Evolutionary conservation across 2,113 vertebrate genomes (phyloP).

Genomic region (Rhineura floridana): DNA sequence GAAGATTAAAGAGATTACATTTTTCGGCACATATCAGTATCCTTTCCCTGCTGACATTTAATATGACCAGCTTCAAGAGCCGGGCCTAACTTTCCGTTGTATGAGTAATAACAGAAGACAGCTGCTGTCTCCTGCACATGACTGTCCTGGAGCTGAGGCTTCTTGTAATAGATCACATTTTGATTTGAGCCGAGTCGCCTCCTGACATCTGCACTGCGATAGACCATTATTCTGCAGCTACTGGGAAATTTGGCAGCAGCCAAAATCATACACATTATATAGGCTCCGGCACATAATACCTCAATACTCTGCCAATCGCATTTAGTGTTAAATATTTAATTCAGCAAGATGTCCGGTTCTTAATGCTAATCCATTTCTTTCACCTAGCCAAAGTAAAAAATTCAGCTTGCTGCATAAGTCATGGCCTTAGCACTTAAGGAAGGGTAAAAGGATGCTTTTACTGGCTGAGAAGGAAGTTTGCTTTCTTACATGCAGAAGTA

Average conservation of each 20-base stretch:
- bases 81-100: not conserved
- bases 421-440: constrained; percentile 21
- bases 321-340: constrained; percentile 22
- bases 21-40: constrained; percentile 1
- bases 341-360: not conserved
- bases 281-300: not conserved
- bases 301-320: not conserved
- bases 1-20: constrained; percentile 13
- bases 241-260: not conserved
- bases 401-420: not conserved
- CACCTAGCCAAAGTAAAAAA: not conserved
- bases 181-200: not conserved
- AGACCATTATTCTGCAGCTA: not conserved
- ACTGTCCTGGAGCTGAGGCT: not conserved
- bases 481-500: not conserved
- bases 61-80: constrained; percentile 4
- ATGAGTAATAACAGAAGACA: not conserved
- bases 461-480: not conserved
- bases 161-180: not conserved
- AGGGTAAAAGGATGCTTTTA: constrained; percentile 9
- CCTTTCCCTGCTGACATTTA: constrained; percentile 10
- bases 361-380: constrained; percentile 4
- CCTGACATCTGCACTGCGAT: not conserved
- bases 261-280: not conserved
- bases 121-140: not conserved